Conservation (phyloP, 2,888 invertebrate genomes). For the Hyposoter dolosus region DNA sequence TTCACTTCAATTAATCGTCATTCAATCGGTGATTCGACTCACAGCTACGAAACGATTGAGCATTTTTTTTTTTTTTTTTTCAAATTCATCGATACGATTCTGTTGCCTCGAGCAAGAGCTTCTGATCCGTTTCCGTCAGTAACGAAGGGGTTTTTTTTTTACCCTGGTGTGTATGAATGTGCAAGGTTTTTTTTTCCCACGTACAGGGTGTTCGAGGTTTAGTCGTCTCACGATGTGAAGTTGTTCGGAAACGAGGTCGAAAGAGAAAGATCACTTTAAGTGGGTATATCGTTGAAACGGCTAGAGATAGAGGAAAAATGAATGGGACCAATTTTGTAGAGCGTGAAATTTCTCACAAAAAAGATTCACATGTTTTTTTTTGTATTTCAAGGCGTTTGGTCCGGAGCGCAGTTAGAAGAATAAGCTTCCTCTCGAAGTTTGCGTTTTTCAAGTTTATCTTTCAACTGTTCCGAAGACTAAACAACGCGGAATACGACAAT, state of each 20-base stretch:
- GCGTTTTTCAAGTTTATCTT: neutral
- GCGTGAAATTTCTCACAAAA: neutral
- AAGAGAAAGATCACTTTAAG: neutral
- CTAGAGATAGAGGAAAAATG: neutral
- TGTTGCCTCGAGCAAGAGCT: slow-evolving; percentile 34
- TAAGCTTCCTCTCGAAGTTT: neutral
- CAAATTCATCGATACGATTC: slow-evolving; percentile 44
- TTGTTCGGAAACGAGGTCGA: neutral
- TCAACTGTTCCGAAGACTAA: neutral
- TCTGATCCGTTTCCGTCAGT: slow-evolving; percentile 51
- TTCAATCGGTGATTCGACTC: slow-evolving; percentile 48
- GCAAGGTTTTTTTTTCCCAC: neutral
- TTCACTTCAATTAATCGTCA: slow-evolving; percentile 65
- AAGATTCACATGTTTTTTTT: neutral
- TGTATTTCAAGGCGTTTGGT: neutral
- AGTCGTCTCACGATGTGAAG: neutral
- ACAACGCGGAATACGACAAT: neutral
- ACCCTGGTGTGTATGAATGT: slow-evolving; percentile 3
- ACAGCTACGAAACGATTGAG: slow-evolving; percentile 33
- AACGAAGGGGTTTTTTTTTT: slow-evolving; percentile 45
- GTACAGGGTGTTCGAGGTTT: neutral
- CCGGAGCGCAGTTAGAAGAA: no score
- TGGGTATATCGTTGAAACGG: neutral
- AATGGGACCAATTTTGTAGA: neutral
- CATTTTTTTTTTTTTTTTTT: slow-evolving; percentile 43